Evolutionary conservation across 2,797 vertebrate genomes (phyloP), one percentile per base, ranked within the genome.

Genomic region (Merluccius polli): DNA sequence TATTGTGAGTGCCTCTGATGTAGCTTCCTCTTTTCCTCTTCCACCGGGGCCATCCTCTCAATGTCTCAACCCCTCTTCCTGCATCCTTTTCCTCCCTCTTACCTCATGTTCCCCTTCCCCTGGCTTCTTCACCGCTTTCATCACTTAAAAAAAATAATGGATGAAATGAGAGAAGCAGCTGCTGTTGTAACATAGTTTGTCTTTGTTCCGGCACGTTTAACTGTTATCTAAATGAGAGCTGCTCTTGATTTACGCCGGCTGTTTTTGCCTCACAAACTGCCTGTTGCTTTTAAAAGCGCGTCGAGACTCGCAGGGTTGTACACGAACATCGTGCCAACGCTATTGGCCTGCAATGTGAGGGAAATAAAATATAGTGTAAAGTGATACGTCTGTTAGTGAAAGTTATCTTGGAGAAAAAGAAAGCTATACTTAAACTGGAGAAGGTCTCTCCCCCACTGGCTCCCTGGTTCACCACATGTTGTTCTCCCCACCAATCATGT

Each of bases 201-300:
- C 16, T 87, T 81, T 86, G 83, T 86, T 85, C 78, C 79, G 79
- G 84, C 89, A 87, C 13, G 79, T 88, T 81, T 78, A 71, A 82
- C 33, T 38, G 33, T 75, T 71, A 33, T 70, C 52, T 63, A 2
- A 59, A 2, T 21, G 52, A 5, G 69, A 65, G 70, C 52, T 38
- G 6, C 44, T 32, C 13, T 63, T 29, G 72, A 90, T 87, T 87
- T 86, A 3, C 0, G 24, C 59, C 10, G 9, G 52, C 44, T 21
- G 16, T 1, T 4, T 48, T n/a, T 24, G 59, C 59, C 59, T 65
- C 59, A 11, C 24, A 3, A 87, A 78, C 77, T 41, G 74, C 75
- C 76, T 78, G 27, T 12, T 74, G 68, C 83, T 81, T 83, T 68
- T 11, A 5, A 4, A 12, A 21, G 29, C 15, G 13, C 2, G n/a